Base-by-base conservation (phyloP, 1,140 invertebrate genomes). In the Ruditapes philippinarum region DNA sequence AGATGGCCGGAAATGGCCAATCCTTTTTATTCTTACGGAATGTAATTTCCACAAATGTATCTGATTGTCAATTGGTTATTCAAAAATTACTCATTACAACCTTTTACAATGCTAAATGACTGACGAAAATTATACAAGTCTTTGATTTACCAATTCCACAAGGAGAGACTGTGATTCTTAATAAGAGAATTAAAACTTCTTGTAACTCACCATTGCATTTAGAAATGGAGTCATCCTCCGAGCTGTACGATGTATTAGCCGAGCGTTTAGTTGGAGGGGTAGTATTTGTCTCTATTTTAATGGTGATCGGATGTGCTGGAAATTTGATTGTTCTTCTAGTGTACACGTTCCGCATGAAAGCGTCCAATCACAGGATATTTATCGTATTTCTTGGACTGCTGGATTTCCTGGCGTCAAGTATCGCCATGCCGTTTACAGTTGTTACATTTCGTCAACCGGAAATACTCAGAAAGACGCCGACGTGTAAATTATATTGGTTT, bases 341-440 rank as follows among this genome's bases (percentile, higher is more conserved):
- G 33, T 90, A 91, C 54, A 70, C 51, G 17, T 81, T 74, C 68
- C 57, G 76, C 33, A 91, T 91, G 78, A 90, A 88, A 28, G 49
- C 60, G 17, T 91, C 85, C 51, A 85, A 92, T 28, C 89, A 91
- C 0, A 88, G 89, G 3, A 89, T 57, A 25, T 94, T 91, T 84
- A 91, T 94, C 68, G 57, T 92, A 25, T 80, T 78, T 25, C 89
- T 94, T 73, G 91, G 90, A 9, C 28, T 87, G 14, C 83, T 92
- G 42, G 93, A 94, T 60, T 51, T 93, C 7, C 60, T 92, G 19
- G 88, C 83, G 51, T 92, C 90, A 62, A 17, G 42, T 19, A 22
- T 93, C 3, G 87, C 84, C 0, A 88, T 94, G 78, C 93, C 93
- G 0, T 91, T 91, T 33, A 92, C 92, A 70, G 83, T 92, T 0